Conservation (phyloP, 2,888 invertebrate genomes). For the Ormyrus rosae region DNA sequence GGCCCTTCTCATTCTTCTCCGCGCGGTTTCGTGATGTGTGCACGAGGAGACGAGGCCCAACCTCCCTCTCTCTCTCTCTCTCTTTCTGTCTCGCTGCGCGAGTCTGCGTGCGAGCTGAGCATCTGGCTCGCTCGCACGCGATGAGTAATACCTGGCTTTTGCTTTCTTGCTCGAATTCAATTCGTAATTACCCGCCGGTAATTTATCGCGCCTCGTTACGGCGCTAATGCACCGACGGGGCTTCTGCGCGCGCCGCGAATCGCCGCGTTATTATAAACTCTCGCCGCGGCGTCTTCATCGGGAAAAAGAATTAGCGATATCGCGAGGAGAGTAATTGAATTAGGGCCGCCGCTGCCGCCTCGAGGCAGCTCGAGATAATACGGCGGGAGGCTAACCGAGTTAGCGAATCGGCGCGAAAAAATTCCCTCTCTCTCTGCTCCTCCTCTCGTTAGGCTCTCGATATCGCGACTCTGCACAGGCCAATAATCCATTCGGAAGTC, state of each 20-base stretch:
- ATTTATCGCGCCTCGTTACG: conserved; percentile 41
- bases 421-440: too few species aligned
- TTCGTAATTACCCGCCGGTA: conserved; percentile 19
- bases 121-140: neutral
- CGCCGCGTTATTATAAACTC: too few species aligned
- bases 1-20: too few species aligned
- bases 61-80: conserved; percentile 6
- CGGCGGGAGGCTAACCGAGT: conserved; percentile 55
- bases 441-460: too few species aligned
- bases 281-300: too few species aligned
- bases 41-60: too few species aligned
- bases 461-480: too few species aligned
- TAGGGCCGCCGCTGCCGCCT: conserved; percentile 56
- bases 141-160: neutral
- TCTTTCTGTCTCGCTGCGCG: neutral
- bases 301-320: conserved; percentile 8
- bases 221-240: conserved; percentile 1
- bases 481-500: too few species aligned
- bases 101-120: neutral
- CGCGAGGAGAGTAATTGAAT: conserved; percentile 62
- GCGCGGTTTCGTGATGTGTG: too few species aligned
- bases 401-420: conserved; percentile 56
- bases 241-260: too few species aligned
- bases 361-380: conserved; percentile 43
- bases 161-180: neutral